Percentiles rank a stretch among this genome's conserved stretches.
Evolutionary conservation across 2,797 vertebrate species (phyloP).

Genomic region (Falco naumanni): DNA sequence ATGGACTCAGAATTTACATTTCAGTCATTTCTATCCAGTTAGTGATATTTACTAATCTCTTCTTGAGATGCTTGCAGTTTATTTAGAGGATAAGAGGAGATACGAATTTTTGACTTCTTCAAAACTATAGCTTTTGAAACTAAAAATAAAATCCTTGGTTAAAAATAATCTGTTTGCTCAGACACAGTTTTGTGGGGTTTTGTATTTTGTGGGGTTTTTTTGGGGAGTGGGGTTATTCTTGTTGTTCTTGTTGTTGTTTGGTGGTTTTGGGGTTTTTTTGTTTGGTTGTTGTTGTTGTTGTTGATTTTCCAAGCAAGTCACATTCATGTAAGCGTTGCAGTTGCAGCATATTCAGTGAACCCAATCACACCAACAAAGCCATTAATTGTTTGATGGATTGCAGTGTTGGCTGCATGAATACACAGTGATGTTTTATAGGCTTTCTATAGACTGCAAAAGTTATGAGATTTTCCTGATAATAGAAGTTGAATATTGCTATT

Average conservation of each 20-base stretch:
- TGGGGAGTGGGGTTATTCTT: no score
- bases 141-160: neutral
- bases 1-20: neutral
- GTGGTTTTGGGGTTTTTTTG: neutral
- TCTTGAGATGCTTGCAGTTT: neutral
- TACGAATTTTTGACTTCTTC: neutral
- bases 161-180: neutral
- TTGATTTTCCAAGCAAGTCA: neutral
- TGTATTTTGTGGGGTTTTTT: neutral
- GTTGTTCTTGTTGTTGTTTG: neutral
- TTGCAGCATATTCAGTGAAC: neutral
- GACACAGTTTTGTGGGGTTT: neutral
- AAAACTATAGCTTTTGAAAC: neutral
- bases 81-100: neutral
- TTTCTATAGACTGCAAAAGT: neutral
- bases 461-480: neutral
- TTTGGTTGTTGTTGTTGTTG: neutral
- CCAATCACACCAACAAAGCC: neutral
- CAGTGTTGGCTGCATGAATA: neutral
- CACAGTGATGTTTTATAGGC: neutral
- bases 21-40: neutral
- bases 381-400: conserved; percentile 27
- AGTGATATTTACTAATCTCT: neutral
- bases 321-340: neutral
- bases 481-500: neutral